These are phyloP conservation scores for Bugula neritina DNA, from an alignment of 2,888 invertebrate genomes.

Conservation along the genomic window DNA sequence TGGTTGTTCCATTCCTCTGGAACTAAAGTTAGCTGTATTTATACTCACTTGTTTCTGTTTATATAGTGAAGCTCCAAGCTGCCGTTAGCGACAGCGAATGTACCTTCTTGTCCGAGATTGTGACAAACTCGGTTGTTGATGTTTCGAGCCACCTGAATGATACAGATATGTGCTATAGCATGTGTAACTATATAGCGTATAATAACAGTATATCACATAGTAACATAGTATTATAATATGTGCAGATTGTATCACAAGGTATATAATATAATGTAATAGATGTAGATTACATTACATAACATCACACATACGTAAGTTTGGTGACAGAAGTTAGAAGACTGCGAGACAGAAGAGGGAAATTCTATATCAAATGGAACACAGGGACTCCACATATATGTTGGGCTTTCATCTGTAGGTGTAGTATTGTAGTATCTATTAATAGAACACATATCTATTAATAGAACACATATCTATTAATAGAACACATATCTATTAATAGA, in stretches of 20 bases:
- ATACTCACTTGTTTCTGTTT: background rate
- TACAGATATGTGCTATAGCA: background rate
- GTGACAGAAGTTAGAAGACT: background rate
- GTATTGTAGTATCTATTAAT: background rate
- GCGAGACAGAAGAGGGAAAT: background rate
- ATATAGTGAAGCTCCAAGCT: background rate
- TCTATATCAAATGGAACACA: conserved; percentile 2
- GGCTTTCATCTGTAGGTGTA: background rate
- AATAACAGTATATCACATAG: too few species aligned
- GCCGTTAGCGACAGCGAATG: background rate
- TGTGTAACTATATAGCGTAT: too few species aligned
- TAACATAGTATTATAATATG: too few species aligned
- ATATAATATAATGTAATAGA: too few species aligned
- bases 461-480: too few species aligned
- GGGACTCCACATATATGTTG: conserved; percentile 5
- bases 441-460: too few species aligned
- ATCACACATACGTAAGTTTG: background rate
- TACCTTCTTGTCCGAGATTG: background rate
- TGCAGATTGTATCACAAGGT: too few species aligned
- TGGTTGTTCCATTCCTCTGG: too few species aligned
- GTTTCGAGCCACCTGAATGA: background rate
- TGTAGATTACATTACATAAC: too few species aligned
- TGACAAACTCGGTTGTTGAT: background rate
- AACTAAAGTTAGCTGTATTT: too few species aligned
- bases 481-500: too few species aligned